Base-by-base conservation (phyloP, 1,140 invertebrate species). In the Kradibia gibbosae region DNA sequence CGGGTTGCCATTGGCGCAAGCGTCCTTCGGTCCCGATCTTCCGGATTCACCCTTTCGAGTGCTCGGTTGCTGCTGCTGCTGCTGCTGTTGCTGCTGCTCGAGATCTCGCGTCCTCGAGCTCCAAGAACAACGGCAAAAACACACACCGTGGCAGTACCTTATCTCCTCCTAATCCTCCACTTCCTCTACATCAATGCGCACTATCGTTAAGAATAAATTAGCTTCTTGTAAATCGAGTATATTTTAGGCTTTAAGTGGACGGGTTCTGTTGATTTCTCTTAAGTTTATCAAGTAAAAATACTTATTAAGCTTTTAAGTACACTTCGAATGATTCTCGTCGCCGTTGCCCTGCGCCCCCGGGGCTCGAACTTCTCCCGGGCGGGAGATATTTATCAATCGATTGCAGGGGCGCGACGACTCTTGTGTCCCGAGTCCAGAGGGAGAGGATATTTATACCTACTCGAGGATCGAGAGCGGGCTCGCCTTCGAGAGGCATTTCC, bases 181-280 rank as follows among this genome's bases (percentile, higher is more conserved):
- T n/a, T n/a, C n/a, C n/a, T n/a, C n/a, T n/a, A n/a, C n/a, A n/a
- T n/a, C n/a, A n/a, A n/a, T n/a, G 65, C 55, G 36, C 20, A 81
- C 62, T 70, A 45, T 77, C 42, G 4, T 72, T 74, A 78, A 36
- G 42, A 57, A 75, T 75, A 82, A 82, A 86, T 87, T 84, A 82
- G 82, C 62, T 85, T 79, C 78, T 45, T 84, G 80, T 80, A 80
- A 85, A 79, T 84, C 74, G 65, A 83, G 82, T 84, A 85, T 62
- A 83, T 85, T 75, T 78, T 89, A 89, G 88, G 88, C 88, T 89
- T 88, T 88, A 89, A 86, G 86, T 88, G 88, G 88, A 89, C 88
- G 88, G 88, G 86, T 85, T 75, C 87, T 83, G 82, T 86, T 87
- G 50, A 82, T 85, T 62, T 84, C 74, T 84, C 13, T 39, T 28